A percentile compares a stretch with the other conserved stretches of the same genome.
phyloP scores from a whole-genome alignment of 2,888 invertebrate species.

The Thyatira batis region DNA sequence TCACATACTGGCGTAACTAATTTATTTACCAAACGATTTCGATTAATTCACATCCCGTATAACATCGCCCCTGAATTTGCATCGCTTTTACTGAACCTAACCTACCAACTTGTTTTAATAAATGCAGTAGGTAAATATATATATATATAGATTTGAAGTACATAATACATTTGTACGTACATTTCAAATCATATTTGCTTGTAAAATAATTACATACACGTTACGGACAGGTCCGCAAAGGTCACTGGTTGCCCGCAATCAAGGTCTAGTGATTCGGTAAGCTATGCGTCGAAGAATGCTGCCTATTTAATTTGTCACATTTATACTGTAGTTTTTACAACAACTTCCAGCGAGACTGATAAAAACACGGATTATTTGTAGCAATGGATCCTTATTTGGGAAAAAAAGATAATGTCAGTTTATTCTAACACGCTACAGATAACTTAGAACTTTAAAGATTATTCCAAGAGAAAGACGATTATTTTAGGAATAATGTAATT shows the following conservation, averaged over 20 bases:
- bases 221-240: conserved; percentile 40
- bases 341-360: neutral
- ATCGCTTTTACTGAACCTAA: neutral
- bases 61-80: too few species aligned
- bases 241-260: conserved; percentile 58
- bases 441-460: too few species aligned
- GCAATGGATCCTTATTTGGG: too few species aligned
- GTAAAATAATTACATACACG: conserved; percentile 19
- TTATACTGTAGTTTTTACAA: conserved; percentile 9
- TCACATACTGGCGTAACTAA: neutral
- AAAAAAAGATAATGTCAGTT: too few species aligned
- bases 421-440: too few species aligned
- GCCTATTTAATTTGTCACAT: conserved; percentile 21
- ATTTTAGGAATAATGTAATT: too few species aligned
- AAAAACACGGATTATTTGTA: neutral
- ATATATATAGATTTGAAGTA: neutral
- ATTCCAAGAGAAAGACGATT: too few species aligned
- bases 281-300: conserved; percentile 34
- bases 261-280: conserved; percentile 44
- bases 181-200: conserved; percentile 7
- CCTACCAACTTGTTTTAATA: neutral
- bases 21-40: neutral
- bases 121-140: neutral
- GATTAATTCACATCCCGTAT: neutral
- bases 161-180: neutral